These are phyloP conservation scores for Drosophila ercepeae DNA, from an alignment of 1,140 invertebrate genomes.

Conservation along the genomic window DNA sequence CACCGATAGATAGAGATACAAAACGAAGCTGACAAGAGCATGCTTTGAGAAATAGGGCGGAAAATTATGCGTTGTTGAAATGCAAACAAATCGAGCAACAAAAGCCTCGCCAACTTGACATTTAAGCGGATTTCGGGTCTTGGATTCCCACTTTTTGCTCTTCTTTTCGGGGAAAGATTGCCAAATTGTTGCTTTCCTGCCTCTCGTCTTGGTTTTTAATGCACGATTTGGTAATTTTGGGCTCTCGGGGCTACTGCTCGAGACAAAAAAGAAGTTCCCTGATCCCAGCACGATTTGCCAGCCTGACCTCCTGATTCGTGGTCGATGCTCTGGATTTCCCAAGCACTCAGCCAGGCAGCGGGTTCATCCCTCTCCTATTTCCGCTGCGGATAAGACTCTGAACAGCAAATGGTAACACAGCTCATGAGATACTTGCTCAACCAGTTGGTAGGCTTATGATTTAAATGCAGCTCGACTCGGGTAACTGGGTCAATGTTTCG, in stretches of 20 bases:
- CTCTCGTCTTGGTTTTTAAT: conserved; percentile 46
- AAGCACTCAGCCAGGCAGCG: conserved; percentile 8
- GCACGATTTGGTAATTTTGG: conserved; percentile 72
- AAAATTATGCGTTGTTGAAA: conserved; percentile 74
- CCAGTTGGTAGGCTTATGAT: conserved; percentile 53
- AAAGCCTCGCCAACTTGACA: conserved; percentile 44
- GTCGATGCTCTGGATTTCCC: conserved; percentile 42
- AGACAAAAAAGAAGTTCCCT: conserved; percentile 19
- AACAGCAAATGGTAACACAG: not conserved
- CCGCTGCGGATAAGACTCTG: conserved; percentile 16
- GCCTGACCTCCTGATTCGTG: conserved; percentile 39
- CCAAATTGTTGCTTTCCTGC: conserved; percentile 71
- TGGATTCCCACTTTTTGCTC: conserved; percentile 19
- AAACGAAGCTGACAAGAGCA: conserved; percentile 7
- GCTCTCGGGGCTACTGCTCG: conserved; percentile 49
- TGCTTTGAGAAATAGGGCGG: conserved; percentile 59
- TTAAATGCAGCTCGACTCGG: conserved; percentile 38
- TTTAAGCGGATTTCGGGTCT: conserved; percentile 35
- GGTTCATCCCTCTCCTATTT: conserved; percentile 29
- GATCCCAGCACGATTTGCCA: conserved; percentile 69
- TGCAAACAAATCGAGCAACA: conserved; percentile 46
- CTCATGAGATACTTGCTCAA: conserved; percentile 26
- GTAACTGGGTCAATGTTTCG: conserved; percentile 55
- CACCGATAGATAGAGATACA: conserved; percentile 25
- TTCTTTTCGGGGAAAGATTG: conserved; percentile 35